Conservation (phyloP, 1,140 invertebrate species). For the Brachionus manjavacas region DNA sequence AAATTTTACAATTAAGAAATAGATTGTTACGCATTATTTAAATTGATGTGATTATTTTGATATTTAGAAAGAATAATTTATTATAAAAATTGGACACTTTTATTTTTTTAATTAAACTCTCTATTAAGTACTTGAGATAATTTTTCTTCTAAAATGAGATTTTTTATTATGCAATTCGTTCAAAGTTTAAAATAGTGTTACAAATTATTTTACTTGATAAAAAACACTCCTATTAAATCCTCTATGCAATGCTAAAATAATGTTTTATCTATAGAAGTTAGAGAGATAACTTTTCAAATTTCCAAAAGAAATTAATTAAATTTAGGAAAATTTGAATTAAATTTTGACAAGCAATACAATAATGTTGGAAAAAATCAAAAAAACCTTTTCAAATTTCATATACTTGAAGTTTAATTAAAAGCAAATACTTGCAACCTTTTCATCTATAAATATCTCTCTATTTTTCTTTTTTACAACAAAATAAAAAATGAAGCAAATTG, state of each 20-base stretch:
- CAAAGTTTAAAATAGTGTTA: neutral
- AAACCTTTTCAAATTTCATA: neutral
- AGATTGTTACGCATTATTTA: too few species aligned
- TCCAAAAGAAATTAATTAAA: neutral
- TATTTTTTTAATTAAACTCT: neutral
- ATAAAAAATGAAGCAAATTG: slow-evolving; percentile 1
- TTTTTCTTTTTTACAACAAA: neutral
- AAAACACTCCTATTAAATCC: neutral
- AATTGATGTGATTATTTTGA: too few species aligned
- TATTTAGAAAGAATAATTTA: neutral
- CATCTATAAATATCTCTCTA: neutral
- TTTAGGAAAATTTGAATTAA: neutral
- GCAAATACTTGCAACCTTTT: neutral
- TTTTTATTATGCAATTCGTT: neutral
- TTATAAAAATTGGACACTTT: neutral
- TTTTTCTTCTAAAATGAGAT: neutral
- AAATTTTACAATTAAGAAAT: too few species aligned
- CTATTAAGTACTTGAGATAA: neutral
- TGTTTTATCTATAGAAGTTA: neutral
- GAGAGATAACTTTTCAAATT: neutral
- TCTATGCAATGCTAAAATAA: neutral
- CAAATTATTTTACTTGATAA: neutral
- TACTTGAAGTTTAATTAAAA: neutral
- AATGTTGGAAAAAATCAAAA: neutral
- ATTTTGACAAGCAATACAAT: slow-evolving; percentile 26